Base-by-base conservation (phyloP, 2,113 vertebrate species). In the Emydura subglobosa region DNA sequence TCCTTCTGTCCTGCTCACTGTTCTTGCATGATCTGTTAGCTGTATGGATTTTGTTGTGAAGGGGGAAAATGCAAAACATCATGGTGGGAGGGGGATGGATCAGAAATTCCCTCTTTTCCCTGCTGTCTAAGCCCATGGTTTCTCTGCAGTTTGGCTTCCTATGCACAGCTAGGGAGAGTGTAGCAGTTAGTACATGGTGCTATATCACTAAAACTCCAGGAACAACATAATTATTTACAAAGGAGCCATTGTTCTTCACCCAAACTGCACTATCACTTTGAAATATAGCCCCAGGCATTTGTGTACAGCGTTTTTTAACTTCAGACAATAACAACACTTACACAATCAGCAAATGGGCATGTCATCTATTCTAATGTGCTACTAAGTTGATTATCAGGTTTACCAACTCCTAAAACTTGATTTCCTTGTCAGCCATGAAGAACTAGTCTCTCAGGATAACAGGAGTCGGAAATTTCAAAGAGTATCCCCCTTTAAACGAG, bases 321-420 rank as follows among this genome's bases (percentile, higher is more conserved):
- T 85, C 57, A 85, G 68, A 81, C 17, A 9, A n/a, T 49, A 89
- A 59, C 44, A 24, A 19, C 34, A 42, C 22, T 51, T 57, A 31
- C 0, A 8, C 24, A 2, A 1, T 0, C 0, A 47, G 10, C 42
- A 39, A 22, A 1, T 7, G n/a, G 24, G 81, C 5, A 9, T 0
- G 0, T 92, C 89, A 82, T 1, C 2, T 51, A 84, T 31, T 42
- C 65, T 55, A 53, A 55, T 5, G 11, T 1, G 0, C n/a, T 74
- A 49, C 50, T 83, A 29, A 16, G 59, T n/a, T 88, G 65, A 76
- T 90, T 81, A 81, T 29, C 65, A 74, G 42, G 59, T 61, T 93
- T 85, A 25, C 68, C 3, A 1, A 42, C 51, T 24, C 42, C 25
- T 4, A 88, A 89, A 91, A 94, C 81, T 27, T 81, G 83, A 47